phyloP scores from a whole-genome alignment of 2,888 invertebrate genomes.

The Ennomos fuscantarius region DNA sequence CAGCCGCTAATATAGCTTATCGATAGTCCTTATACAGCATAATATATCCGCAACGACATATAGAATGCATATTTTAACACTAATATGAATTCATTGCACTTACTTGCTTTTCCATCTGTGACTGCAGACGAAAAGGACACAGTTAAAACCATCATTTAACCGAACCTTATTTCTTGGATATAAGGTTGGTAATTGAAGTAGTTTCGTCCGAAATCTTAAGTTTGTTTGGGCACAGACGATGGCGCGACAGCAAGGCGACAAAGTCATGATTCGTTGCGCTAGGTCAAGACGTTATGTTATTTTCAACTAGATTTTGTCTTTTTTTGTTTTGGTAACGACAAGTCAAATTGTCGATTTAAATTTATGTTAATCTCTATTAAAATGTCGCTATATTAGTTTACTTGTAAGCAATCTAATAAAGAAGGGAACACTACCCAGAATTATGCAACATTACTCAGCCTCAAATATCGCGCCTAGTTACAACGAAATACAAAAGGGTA shows the following conservation, averaged over 20 bases:
- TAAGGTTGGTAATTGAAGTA: slow-evolving; percentile 29
- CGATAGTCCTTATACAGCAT: slow-evolving; percentile 10
- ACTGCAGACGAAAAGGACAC: slow-evolving; percentile 29
- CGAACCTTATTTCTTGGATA: slow-evolving; percentile 21
- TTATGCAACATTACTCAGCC: no score
- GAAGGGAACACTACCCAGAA: no score
- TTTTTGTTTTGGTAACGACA: slow-evolving; percentile 9
- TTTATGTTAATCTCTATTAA: slow-evolving; percentile 3
- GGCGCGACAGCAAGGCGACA: slow-evolving; percentile 54
- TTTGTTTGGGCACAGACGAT: slow-evolving; percentile 41
- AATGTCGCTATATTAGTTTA: not conserved
- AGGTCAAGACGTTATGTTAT: slow-evolving; percentile 54
- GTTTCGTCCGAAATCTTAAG: slow-evolving; percentile 21
- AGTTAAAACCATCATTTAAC: slow-evolving; percentile 13
- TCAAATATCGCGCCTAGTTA: no score
- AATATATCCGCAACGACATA: slow-evolving; percentile 24
- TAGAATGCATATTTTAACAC: slow-evolving; percentile 32
- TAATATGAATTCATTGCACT: slow-evolving; percentile 35
- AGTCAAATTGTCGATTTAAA: slow-evolving; percentile 6
- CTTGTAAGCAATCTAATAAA: not conserved
- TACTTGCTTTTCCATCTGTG: slow-evolving; percentile 35
- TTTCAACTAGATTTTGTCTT: slow-evolving; percentile 45
- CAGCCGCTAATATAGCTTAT: slow-evolving; percentile 5
- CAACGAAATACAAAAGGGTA: no score
- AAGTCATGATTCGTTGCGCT: slow-evolving; percentile 54